phyloP scores from a whole-genome alignment of 23 tunicate genomes.

The Pegea sp. region DNA sequence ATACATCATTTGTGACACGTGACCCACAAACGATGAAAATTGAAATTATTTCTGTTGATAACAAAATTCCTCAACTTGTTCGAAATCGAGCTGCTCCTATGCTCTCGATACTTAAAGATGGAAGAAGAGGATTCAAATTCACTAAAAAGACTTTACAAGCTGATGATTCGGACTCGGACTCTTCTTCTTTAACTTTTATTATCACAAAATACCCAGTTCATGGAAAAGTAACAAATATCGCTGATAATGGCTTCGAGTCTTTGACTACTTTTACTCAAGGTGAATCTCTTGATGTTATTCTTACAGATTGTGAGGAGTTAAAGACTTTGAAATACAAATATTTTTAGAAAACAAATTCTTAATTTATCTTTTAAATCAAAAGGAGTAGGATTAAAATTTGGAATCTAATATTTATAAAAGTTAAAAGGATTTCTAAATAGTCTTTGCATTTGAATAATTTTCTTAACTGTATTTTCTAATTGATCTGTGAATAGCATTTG shows the following conservation, averaged over 20 bases:
- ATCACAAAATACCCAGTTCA: constrained; percentile 42
- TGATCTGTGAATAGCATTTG: too few species aligned
- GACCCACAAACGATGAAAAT: constrained; percentile 70
- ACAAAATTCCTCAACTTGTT: constrained; percentile 70
- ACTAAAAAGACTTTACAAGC: constrained; percentile 76
- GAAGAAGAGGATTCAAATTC: constrained; percentile 52
- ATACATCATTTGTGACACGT: constrained; percentile 24
- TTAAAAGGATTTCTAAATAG: too few species aligned
- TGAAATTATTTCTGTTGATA: constrained; percentile 82
- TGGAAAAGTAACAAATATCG: constrained; percentile 40
- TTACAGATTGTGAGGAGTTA: too few species aligned
- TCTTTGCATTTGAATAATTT: too few species aligned
- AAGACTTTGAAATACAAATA: too few species aligned
- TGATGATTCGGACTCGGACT: constrained; percentile 80
- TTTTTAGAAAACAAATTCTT: too few species aligned
- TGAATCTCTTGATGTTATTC: too few species aligned
- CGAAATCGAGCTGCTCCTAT: constrained; percentile 61
- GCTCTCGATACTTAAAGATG: constrained; percentile 28
- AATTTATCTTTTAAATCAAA: too few species aligned
- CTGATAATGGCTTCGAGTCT: not conserved
- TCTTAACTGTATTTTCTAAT: too few species aligned
- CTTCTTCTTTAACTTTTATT: constrained; percentile 26
- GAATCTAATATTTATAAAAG: too few species aligned
- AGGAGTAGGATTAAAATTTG: too few species aligned
- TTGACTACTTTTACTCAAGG: too few species aligned